Base-by-base conservation (phyloP, 2,888 invertebrate species). In the Malthinus flaveolus region DNA sequence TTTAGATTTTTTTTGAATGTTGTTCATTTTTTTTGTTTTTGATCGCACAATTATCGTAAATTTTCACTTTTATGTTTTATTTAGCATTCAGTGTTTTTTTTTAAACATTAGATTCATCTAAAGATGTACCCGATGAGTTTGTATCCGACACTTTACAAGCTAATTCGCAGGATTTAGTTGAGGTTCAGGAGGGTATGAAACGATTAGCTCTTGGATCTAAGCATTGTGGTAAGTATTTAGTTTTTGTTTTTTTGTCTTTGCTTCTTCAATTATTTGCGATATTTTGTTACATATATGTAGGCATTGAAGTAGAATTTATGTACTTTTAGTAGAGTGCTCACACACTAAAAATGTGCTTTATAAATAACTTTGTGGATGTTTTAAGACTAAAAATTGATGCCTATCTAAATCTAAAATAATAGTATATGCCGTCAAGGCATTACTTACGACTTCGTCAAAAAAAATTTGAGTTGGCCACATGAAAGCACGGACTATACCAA, bases 121-220 rank as follows among this genome's bases (percentile, higher is more conserved):
- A 73, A 78, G 42, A 52, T 33, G 23, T 45, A 34, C 33, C 61
- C 80, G 85, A 87, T 73, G 91, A 91, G 79, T 90, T 91, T 82
- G 85, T 90, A 70, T 90, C 90, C 71, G 90, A 91, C 78, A 84
- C 86, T 72, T 87, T 88, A 79, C 85, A 86, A 78, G 84, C 84
- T 65, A 83, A 84, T 70, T 83, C 82, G 68, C 83, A 83, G 70
- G 88, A 88, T 74, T 80, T 88, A 73, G 86, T 86, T 72, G 88
- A 90, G 78, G 88, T 88, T 62, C 85, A 86, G 72, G 87, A 89
- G 73, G 89, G 88, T 71, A 88, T 91, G 86, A 85, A 87, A 78
- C 87, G 86, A 77, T 81, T 91, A 66, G 86, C 85, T 53, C 76
- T 82, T 72, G 79, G 80, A 69, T 76, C 82, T 63, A 80, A 79